Evolutionary conservation across 23 tunicate genomes (phyloP).

Genomic region (Botrylloides violaceus): DNA sequence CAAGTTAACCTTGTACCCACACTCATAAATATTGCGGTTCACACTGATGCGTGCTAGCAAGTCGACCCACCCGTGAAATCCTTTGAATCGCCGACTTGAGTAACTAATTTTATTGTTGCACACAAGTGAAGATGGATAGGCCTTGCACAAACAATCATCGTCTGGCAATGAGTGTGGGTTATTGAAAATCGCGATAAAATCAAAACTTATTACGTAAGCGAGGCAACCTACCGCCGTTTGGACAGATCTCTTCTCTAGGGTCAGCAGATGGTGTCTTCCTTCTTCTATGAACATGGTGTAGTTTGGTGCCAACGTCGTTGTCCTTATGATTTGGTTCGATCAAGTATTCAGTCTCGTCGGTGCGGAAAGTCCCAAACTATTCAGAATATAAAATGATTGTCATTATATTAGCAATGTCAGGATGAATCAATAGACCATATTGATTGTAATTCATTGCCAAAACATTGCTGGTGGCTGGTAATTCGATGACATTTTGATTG

Average conservation of each 20-base stretch:
- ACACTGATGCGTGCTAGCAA: not conserved
- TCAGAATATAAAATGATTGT: no score
- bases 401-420: no score
- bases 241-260: constrained; percentile 41
- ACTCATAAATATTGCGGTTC: no score
- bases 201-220: not conserved
- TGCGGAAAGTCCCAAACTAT: constrained; percentile 87
- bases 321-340: constrained; percentile 55
- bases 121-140: not conserved
- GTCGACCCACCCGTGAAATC: not conserved
- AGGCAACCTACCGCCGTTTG: constrained; percentile 35
- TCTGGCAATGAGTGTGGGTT: not conserved
- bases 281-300: constrained; percentile 58
- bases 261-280: constrained; percentile 27
- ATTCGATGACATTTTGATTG: no score
- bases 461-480: no score
- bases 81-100: not conserved
- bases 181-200: not conserved
- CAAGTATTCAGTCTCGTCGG: constrained; percentile 51
- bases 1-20: no score
- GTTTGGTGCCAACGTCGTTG: constrained; percentile 68
- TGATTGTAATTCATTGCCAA: no score
- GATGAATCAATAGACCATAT: no score
- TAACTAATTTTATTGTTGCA: not conserved
- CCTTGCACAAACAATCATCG: constrained; percentile 3